Percentiles rank a stretch among this genome's conserved stretches.
Evolutionary conservation across 2,113 vertebrate genomes (phyloP).

Genomic region (Abramis brama): DNA sequence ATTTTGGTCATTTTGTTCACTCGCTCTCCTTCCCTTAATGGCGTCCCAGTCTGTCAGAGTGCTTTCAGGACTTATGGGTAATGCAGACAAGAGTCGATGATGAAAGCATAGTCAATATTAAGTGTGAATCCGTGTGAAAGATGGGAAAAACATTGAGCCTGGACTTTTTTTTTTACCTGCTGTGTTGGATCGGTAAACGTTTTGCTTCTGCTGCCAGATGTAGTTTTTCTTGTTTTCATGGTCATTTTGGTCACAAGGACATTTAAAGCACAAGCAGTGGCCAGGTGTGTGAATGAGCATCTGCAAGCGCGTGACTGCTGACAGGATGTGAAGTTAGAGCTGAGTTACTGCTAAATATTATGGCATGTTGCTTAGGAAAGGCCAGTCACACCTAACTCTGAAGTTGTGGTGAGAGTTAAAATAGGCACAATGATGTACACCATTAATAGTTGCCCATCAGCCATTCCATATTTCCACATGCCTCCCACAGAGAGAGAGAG

Average conservation of each 20-base stretch:
- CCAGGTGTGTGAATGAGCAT: slow-evolving; percentile 23
- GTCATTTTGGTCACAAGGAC: slow-evolving; percentile 62
- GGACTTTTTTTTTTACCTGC: slow-evolving; percentile 26
- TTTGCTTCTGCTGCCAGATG: slow-evolving; percentile 41
- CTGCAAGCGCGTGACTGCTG: not conserved
- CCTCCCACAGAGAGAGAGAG: slow-evolving; percentile 21
- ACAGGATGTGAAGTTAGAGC: slow-evolving; percentile 43
- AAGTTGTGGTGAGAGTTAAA: slow-evolving; percentile 66
- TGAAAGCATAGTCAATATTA: slow-evolving; percentile 44
- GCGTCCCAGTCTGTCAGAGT: slow-evolving; percentile 27
- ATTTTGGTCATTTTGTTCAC: slow-evolving; percentile 26
- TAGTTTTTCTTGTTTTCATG: slow-evolving; percentile 23
- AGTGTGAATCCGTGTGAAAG: slow-evolving; percentile 27
- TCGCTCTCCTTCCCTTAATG: slow-evolving; percentile 23
- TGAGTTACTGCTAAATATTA: slow-evolving; percentile 57
- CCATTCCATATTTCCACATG: slow-evolving; percentile 35
- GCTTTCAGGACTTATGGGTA: slow-evolving; percentile 18
- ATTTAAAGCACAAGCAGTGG: slow-evolving; percentile 66
- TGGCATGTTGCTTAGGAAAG: slow-evolving; percentile 59
- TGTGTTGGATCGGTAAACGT: slow-evolving; percentile 51
- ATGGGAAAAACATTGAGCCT: slow-evolving; percentile 20
- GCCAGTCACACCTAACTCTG: slow-evolving; percentile 55
- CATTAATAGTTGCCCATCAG: slow-evolving; percentile 62
- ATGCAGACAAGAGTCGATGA: slow-evolving; percentile 36
- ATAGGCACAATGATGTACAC: slow-evolving; percentile 58